Evolutionary conservation across 2,797 vertebrate genomes (phyloP).

Genomic region (Sus cebifrons): DNA sequence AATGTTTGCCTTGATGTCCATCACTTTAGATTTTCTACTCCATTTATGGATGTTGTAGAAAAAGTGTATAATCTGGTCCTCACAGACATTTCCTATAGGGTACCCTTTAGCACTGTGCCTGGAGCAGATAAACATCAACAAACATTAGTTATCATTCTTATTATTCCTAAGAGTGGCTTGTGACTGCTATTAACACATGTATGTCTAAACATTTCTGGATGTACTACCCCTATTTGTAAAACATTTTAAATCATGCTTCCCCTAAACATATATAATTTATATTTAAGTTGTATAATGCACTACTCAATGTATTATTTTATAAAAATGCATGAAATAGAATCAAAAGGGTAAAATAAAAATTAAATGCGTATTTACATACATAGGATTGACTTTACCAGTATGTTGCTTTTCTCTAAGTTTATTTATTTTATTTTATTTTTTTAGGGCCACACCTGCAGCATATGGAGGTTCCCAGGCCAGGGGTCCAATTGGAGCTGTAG

Average conservation of each 20-base stretch:
- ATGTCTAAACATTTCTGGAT: background rate
- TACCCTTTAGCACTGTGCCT: background rate
- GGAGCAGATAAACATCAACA: background rate
- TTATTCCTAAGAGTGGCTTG: background rate
- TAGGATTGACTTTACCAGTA: background rate
- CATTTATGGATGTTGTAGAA: background rate
- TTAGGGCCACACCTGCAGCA: too few species aligned
- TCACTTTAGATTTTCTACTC: conserved; percentile 5
- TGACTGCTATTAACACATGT: background rate
- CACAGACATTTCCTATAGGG: background rate
- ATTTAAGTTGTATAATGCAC: background rate
- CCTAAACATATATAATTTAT: background rate
- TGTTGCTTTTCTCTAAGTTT: background rate
- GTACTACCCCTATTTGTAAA: background rate
- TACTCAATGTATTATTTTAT: background rate
- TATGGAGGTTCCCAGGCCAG: too few species aligned
- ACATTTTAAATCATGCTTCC: background rate
- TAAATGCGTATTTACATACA: background rate
- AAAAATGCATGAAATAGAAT: conserved; percentile 9
- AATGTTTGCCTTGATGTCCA: background rate
- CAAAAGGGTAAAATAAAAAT: conserved; percentile 45
- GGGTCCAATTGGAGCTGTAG: too few species aligned
- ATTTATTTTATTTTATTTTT: too few species aligned
- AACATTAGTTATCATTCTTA: background rate
- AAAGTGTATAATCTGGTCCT: background rate